These are phyloP conservation scores for Acrossocheilus wenchowensis DNA, from an alignment of 2,797 vertebrate genomes.

Conservation along the genomic window DNA sequence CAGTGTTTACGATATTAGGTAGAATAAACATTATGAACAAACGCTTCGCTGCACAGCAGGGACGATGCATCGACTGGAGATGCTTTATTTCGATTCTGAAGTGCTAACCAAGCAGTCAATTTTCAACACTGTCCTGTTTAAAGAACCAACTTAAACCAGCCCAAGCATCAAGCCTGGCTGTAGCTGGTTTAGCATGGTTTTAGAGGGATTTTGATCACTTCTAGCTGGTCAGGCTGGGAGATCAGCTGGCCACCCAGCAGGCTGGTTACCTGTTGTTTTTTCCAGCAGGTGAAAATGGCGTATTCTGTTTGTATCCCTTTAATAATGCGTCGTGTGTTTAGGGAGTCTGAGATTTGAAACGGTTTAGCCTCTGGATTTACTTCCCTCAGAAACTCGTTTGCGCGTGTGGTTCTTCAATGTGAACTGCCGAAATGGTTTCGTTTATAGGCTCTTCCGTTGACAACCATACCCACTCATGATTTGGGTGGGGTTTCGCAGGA, in stretches of 20 bases:
- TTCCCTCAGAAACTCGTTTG: background rate
- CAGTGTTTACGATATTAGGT: too few relatives aligned
- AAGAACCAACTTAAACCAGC: background rate
- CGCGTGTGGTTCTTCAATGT: background rate
- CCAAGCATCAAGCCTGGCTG: background rate
- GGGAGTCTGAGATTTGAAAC: background rate
- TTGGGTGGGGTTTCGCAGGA: background rate
- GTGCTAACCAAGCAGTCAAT: background rate
- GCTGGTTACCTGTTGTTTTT: too few relatives aligned
- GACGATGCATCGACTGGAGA: background rate
- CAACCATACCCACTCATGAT: background rate
- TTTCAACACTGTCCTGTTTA: too few relatives aligned
- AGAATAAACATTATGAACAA: too few relatives aligned
- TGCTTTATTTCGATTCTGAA: background rate
- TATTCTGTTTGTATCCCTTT: background rate
- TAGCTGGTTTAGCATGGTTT: background rate
- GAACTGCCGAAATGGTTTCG: background rate
- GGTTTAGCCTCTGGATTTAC: too few relatives aligned
- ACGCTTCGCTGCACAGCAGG: too few relatives aligned
- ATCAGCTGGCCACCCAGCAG: too few relatives aligned
- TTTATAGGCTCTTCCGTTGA: background rate
- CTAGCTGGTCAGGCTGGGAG: too few relatives aligned
- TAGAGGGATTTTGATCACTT: background rate
- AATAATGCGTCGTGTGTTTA: background rate
- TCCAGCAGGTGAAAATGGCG: too few relatives aligned